These are phyloP conservation scores for Neosilurus hyrtlii DNA, from an alignment of 2,797 vertebrate genomes.

Conservation along the genomic window DNA sequence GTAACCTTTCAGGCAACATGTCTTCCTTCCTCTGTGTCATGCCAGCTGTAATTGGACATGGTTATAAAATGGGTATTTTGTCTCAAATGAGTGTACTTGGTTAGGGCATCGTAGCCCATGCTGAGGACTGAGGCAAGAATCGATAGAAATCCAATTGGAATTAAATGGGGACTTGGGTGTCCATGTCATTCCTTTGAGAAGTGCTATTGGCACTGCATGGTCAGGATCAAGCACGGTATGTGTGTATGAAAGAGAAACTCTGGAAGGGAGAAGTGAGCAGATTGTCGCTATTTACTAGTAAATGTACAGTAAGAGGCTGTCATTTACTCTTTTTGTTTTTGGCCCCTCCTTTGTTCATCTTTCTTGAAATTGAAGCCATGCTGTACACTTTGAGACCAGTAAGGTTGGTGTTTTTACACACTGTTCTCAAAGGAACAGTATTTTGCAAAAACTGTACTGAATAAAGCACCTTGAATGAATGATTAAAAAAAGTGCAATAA, in stretches of 20 bases:
- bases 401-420: neutral
- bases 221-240: constrained; percentile 17
- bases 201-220: constrained; percentile 36
- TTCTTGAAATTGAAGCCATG: neutral
- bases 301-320: neutral
- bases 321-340: neutral
- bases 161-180: constrained; percentile 46
- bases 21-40: constrained; percentile 34
- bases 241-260: constrained; percentile 23
- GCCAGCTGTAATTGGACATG: constrained; percentile 39
- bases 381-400: neutral
- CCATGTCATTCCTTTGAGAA: constrained; percentile 39
- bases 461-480: neutral
- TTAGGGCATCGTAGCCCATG: constrained; percentile 29
- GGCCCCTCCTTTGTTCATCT: neutral
- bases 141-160: constrained; percentile 56
- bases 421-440: neutral
- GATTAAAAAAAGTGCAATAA: neutral
- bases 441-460: neutral
- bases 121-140: constrained; percentile 41
- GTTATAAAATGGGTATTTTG: constrained; percentile 46
- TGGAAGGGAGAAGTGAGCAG: neutral
- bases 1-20: constrained; percentile 27
- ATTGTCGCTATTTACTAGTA: constrained; percentile 2
- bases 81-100: constrained; percentile 39